These are phyloP conservation scores for Anticlea derivata DNA, from an alignment of 2,888 invertebrate genomes.

Conservation along the genomic window DNA sequence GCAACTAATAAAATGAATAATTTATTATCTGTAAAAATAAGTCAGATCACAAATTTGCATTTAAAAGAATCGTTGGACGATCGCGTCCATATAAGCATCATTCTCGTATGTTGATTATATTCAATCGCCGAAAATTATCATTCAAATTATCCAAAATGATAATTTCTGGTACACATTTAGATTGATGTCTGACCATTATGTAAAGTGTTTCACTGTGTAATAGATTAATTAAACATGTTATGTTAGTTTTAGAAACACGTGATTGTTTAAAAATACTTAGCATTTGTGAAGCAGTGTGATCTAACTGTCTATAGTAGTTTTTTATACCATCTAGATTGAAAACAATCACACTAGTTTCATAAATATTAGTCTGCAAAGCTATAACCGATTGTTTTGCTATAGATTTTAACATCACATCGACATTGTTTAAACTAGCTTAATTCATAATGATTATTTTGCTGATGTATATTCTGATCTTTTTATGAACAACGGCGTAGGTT, in stretches of 20 bases:
- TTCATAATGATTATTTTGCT: constrained; percentile 68
- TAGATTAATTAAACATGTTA: constrained; percentile 77
- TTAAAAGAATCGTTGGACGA: constrained; percentile 75
- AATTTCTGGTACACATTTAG: constrained; percentile 69
- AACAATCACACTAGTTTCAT: constrained; percentile 45
- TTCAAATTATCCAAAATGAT: constrained; percentile 43
- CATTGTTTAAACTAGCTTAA: constrained; percentile 73
- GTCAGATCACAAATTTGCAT: constrained; percentile 25
- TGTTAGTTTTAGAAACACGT: constrained; percentile 77
- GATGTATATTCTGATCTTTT: constrained; percentile 64
- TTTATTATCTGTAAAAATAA: constrained; percentile 11
- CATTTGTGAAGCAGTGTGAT: constrained; percentile 56
- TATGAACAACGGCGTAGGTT: constrained; percentile 54
- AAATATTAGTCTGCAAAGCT: constrained; percentile 74
- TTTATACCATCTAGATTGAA: constrained; percentile 34
- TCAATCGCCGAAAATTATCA: constrained; percentile 62
- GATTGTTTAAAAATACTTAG: constrained; percentile 61
- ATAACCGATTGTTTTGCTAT: constrained; percentile 79
- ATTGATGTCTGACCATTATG: constrained; percentile 75
- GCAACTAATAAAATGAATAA: constrained; percentile 3
- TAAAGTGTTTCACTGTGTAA: constrained; percentile 80
- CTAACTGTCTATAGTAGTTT: constrained; percentile 29
- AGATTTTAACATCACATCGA: constrained; percentile 74
- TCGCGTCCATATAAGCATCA: constrained; percentile 72
- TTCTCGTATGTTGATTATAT: constrained; percentile 58